These are phyloP conservation scores for Leptinotarsa undecemlineata DNA, from an alignment of 1,140 invertebrate genomes.

Conservation along the genomic window DNA sequence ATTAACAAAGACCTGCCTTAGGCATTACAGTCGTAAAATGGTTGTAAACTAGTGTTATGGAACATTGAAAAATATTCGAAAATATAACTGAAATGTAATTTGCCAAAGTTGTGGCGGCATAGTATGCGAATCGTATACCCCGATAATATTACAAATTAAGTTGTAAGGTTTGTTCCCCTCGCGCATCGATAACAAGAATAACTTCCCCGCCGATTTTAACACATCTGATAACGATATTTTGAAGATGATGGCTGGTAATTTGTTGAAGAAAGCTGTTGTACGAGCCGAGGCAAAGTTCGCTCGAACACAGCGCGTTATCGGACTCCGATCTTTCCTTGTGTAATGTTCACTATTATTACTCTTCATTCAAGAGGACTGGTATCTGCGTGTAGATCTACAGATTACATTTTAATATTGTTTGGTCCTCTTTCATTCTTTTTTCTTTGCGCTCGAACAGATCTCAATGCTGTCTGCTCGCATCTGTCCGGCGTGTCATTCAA, in stretches of 20 bases:
- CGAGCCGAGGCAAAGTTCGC: conserved; percentile 3
- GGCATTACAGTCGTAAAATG: no score
- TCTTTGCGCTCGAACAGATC: conserved; percentile 15
- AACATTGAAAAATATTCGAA: no score
- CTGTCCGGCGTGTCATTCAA: conserved; percentile 20
- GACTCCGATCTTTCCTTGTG: conserved; percentile 17
- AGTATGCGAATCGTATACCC: background rate
- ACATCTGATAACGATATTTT: background rate
- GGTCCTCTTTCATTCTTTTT: conserved; percentile 1
- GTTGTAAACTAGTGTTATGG: no score
- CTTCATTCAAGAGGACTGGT: conserved; percentile 23
- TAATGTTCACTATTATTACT: conserved; percentile 26
- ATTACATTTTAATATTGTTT: conserved; percentile 27
- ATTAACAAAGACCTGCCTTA: no score
- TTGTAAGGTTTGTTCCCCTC: background rate
- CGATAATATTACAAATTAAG: background rate
- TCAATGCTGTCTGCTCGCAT: conserved; percentile 12
- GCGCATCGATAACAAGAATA: background rate
- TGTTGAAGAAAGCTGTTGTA: conserved; percentile 20
- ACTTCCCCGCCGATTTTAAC: background rate
- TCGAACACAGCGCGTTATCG: conserved; percentile 9
- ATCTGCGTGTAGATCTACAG: conserved; percentile 14
- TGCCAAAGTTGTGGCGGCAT: background rate
- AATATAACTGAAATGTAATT: no score
- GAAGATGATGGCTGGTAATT: conserved; percentile 15